phyloP scores from a whole-genome alignment of 2,888 invertebrate species.

The Glyphotaelius pellucidus region DNA sequence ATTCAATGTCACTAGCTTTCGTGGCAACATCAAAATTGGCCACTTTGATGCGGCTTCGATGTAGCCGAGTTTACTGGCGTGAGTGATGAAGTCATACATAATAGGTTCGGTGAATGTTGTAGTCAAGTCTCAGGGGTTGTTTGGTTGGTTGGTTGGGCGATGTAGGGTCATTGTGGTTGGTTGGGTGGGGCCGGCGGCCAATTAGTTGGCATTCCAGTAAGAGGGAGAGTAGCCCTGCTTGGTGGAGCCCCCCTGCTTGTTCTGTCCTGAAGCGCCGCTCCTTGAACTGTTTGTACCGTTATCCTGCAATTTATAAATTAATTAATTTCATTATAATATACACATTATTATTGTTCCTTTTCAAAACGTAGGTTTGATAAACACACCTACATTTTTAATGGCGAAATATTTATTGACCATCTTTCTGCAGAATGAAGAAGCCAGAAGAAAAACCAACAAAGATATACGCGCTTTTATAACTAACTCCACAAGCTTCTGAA shows the following conservation, averaged over 20 bases:
- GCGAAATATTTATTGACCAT: not conserved
- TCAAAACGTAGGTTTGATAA: not conserved
- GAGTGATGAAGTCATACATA: slow-evolving; percentile 1
- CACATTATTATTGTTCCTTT: not conserved
- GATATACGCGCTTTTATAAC: too few relatives aligned
- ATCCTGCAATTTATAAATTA: slow-evolving; percentile 74
- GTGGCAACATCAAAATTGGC: not conserved
- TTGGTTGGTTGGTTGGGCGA: not conserved
- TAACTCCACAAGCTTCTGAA: too few relatives aligned
- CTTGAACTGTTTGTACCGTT: slow-evolving; percentile 75
- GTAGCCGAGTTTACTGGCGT: not conserved
- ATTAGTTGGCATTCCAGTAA: slow-evolving; percentile 81
- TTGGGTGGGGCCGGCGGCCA: slow-evolving; percentile 22
- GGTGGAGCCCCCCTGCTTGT: slow-evolving; percentile 77
- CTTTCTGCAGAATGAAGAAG: not conserved
- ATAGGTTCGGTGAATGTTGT: slow-evolving; percentile 19
- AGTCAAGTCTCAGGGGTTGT: not conserved
- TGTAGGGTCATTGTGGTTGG: slow-evolving; percentile 20
- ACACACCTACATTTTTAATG: not conserved
- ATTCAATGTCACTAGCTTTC: not conserved
- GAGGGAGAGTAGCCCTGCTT: slow-evolving; percentile 81
- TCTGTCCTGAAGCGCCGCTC: slow-evolving; percentile 76
- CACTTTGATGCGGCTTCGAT: not conserved
- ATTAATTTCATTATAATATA: slow-evolving; percentile 3
- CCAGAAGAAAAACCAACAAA: not conserved